Percentiles rank a stretch among this genome's conserved stretches.
Evolutionary conservation across 2,888 invertebrate species (phyloP).

Genomic region (Rambutsinella grinnellia): DNA sequence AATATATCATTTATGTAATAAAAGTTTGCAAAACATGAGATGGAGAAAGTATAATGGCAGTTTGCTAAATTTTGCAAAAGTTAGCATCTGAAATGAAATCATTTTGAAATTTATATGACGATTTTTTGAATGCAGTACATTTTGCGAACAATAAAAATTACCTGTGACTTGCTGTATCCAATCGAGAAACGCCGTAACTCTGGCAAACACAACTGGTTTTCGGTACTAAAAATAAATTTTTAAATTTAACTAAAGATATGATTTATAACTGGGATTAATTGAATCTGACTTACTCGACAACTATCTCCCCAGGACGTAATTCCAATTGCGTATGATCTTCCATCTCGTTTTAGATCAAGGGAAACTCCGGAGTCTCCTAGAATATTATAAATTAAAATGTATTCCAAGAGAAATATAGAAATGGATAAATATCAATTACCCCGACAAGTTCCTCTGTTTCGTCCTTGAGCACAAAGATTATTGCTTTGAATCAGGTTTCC

Average conservation of each 20-base stretch:
- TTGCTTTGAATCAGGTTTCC: conserved; percentile 43
- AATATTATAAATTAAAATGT: no score
- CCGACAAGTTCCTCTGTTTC: conserved; percentile 62
- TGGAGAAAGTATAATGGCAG: no score
- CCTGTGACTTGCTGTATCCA: conserved; percentile 28
- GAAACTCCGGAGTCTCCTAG: conserved; percentile 64
- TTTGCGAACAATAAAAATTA: not conserved
- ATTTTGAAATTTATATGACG: not conserved
- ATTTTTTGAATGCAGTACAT: not conserved
- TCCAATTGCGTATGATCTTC: conserved; percentile 57
- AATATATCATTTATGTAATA: not conserved
- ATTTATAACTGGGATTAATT: not conserved
- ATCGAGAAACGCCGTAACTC: conserved; percentile 22
- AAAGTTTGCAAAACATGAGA: not conserved
- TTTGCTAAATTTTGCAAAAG: conserved; percentile 18
- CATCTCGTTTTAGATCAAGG: conserved; percentile 50
- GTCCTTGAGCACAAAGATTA: conserved; percentile 62
- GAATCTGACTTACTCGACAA: conserved; percentile 21
- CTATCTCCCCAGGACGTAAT: conserved; percentile 51
- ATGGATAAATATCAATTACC: conserved; percentile 7
- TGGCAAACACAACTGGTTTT: conserved; percentile 44
- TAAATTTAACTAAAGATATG: not conserved
- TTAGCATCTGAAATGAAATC: not conserved
- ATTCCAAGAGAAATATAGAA: not conserved
- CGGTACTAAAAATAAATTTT: conserved; percentile 25